Evolutionary conservation across 64 coral and sea anemone genomes (phyloP).

Genomic region (Trachythela sp.): DNA sequence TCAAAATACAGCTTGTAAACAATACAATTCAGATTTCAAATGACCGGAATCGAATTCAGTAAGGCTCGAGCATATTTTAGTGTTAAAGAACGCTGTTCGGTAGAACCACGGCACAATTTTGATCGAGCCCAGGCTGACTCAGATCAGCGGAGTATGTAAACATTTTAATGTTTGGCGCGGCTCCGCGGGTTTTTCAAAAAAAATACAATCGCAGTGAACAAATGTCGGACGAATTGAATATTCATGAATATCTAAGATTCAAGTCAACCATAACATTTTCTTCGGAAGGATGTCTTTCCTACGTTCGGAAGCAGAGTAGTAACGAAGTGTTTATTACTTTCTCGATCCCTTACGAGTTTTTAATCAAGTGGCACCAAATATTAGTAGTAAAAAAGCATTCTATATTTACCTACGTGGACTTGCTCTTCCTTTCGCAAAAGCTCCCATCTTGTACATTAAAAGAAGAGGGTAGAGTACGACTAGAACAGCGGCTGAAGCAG

Average conservation of each 20-base stretch:
- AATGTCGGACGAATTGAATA: background rate
- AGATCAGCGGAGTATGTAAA: no score
- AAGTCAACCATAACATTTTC: conserved; percentile 16
- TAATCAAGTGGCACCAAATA: background rate
- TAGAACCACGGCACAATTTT: background rate
- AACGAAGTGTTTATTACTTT: background rate
- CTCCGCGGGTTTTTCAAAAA: background rate
- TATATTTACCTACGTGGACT: background rate
- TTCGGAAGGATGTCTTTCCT: background rate
- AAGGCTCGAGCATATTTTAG: background rate
- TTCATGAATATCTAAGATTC: background rate
- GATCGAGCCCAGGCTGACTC: no score
- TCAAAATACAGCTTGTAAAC: conserved; percentile 1
- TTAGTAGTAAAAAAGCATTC: background rate
- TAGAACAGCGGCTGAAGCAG: background rate
- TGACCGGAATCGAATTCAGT: background rate
- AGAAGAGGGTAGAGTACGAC: background rate
- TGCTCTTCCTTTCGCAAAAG: background rate
- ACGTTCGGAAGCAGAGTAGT: background rate
- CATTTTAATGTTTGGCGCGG: no score
- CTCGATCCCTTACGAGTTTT: background rate
- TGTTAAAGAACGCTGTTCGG: background rate
- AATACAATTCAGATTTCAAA: background rate
- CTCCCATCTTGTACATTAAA: background rate
- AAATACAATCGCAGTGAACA: background rate